Evolutionary conservation across 2,888 invertebrate genomes (phyloP), one percentile per base, ranked within the genome.

Genomic region (Hypsopygia costalis): DNA sequence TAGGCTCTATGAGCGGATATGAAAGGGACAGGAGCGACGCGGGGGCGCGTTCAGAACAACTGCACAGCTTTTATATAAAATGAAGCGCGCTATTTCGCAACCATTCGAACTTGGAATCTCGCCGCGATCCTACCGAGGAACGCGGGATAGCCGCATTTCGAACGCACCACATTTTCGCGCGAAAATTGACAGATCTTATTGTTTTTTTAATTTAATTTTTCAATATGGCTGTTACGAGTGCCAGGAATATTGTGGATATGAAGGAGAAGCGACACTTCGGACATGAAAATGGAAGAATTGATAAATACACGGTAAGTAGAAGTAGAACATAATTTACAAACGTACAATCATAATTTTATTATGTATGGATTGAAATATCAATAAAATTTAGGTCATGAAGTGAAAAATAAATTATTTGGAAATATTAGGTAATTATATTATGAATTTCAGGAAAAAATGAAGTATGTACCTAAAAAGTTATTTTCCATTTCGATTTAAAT

Each of bases 31-130:
- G 64, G 67, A 69, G 73, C 69, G 79, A 69, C 70, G 80, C 70
- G 72, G 76, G 77, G 74, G 78, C 76, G 77, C 68, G 55, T 63
- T 64, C 62, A 48, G 49, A 60, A 59, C 57, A 47, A 64, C 16
- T 16, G 51, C 58, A 65, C 58, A 62, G 69, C 69, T 74, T 79
- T 74, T 79, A 83, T 85, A 86, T 86, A 87, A 81, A 80, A 64
- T 59, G 82, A 81, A 79, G 75, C 80, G 75, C 62, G 66, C 64
- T 59, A 69, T 83, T 81, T 82, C 74, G 72, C 76, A 81, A 83
- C 62, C 86, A 86, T 82, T 85, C 76, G 63, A 74, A 73, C 69
- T 81, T 81, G 70, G 79, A 85, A 73, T 83, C 86, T 86, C 78
- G 75, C 36, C 70, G 82, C 79, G 80, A 68, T 75, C 75, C 80